Evolutionary conservation across 92 coral and sea anemone species (phyloP).

Genomic region (Phenganax marumi): DNA sequence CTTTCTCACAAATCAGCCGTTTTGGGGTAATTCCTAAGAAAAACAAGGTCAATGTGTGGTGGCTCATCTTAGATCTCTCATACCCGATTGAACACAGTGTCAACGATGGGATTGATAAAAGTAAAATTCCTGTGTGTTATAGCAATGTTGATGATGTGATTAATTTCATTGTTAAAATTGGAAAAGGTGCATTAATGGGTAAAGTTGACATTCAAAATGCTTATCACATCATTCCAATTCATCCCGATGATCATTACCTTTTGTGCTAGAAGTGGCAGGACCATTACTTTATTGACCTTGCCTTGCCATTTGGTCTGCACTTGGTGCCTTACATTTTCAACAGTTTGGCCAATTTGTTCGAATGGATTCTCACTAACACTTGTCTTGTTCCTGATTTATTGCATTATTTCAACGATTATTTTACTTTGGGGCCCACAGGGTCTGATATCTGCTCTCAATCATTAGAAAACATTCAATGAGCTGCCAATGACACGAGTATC

Average conservation of each 20-base stretch:
- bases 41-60: no score
- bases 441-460: constrained; percentile 12
- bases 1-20: no score
- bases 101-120: neutral
- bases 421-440: constrained; percentile 26
- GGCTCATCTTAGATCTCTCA: no score
- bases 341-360: constrained; percentile 20
- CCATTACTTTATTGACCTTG: no score
- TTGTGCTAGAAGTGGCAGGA: constrained; percentile 18
- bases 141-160: constrained; percentile 17
- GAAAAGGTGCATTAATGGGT: no score
- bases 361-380: no score
- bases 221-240: no score
- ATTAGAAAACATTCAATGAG: neutral
- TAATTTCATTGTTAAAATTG: no score
- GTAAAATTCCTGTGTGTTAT: neutral
- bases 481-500: constrained; percentile 8
- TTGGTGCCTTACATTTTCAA: constrained; percentile 20
- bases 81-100: neutral
- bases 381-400: no score
- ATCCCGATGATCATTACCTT: neutral
- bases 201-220: no score
- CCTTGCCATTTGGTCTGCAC: no score
- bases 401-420: constrained; percentile 39
- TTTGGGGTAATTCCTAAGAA: no score